phyloP scores from a whole-genome alignment of 1,140 invertebrate genomes.

The Teleogryllus occipitalis region DNA sequence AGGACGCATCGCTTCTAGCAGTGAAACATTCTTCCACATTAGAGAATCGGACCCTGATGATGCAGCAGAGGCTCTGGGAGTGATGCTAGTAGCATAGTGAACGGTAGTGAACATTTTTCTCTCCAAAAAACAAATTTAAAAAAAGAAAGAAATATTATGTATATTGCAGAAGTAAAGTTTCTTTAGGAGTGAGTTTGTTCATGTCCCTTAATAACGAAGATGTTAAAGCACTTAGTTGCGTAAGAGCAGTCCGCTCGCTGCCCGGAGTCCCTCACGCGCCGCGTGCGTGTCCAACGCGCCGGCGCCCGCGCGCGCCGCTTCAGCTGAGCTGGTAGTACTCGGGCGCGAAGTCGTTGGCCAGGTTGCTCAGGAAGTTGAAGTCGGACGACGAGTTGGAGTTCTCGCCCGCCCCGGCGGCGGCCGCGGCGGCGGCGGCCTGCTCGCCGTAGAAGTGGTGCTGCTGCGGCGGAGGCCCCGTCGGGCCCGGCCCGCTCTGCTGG shows the following conservation, averaged over 20 bases:
- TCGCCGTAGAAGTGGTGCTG: slow-evolving; percentile 54
- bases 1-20: too few species aligned
- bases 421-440: slow-evolving; percentile 34
- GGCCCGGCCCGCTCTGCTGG: slow-evolving; percentile 40
- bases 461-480: too few species aligned
- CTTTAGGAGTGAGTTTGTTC: neutral
- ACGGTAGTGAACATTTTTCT: neutral
- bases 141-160: neutral
- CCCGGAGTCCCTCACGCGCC: too few species aligned
- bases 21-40: too few species aligned
- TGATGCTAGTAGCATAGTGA: slow-evolving; percentile 1
- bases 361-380: slow-evolving; percentile 83
- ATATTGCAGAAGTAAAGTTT: neutral
- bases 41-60: neutral
- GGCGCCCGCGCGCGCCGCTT: slow-evolving; percentile 23
- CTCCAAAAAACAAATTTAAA: neutral
- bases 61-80: neutral
- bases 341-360: slow-evolving; percentile 83
- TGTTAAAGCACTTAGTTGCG: neutral
- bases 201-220: neutral
- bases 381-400: slow-evolving; percentile 84
- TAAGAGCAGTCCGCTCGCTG: neutral
- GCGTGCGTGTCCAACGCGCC: too few species aligned
- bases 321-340: slow-evolving; percentile 81
- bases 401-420: slow-evolving; percentile 44